Evolutionary conservation across 2,797 vertebrate species (phyloP), one percentile per base, ranked within the genome.

Genomic region (Acanthis flammea): DNA sequence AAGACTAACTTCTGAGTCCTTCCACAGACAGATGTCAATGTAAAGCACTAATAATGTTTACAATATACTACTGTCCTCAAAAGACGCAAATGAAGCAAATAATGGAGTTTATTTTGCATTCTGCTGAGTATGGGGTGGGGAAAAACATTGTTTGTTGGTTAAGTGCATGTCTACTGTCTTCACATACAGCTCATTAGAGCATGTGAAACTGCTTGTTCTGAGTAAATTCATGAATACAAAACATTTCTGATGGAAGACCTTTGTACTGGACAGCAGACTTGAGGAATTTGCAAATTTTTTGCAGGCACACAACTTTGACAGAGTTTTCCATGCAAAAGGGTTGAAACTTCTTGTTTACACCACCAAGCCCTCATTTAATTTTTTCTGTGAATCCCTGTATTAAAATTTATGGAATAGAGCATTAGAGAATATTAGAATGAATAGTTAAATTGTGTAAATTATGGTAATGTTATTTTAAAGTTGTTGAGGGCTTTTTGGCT

Each of bases 31-130:
- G 82, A 88, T 91, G 89, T 90, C 89, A 75, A 66, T 86, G 57
- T 88, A 90, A 92, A 91, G 70, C 19, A 19, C 71, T 88, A 79
- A 67, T 78, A 83, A 74, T 54, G 53, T 84, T 94, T 82, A 61
- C 63, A 50, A 70, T 79, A 7, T 42, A 90, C 71, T 96, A 63
- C 48, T 91, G 76, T 81, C 76, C 87, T 77, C 70, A 76, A 88
- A 95, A 91, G 73, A 95, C 0, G 0, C 33, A 86, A 94, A 89
- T 68, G 22, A 91, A 86, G 62, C 31, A 91, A 96, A 86, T 95
- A 96, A 90, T 70, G 50, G 77, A 76, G 74, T 92, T 91, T 81
- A 86, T 82, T 95, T 91, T 92, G 48, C 80, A 86, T 94, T 94
- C 67, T 73, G 21, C 77, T 58, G 53, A 61, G 66, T 63, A 84